Percentiles rank a stretch among this genome's conserved stretches.
Conservation (phyloP, 2,113 vertebrate genomes). For the Spermophilus dauricus region DNA sequence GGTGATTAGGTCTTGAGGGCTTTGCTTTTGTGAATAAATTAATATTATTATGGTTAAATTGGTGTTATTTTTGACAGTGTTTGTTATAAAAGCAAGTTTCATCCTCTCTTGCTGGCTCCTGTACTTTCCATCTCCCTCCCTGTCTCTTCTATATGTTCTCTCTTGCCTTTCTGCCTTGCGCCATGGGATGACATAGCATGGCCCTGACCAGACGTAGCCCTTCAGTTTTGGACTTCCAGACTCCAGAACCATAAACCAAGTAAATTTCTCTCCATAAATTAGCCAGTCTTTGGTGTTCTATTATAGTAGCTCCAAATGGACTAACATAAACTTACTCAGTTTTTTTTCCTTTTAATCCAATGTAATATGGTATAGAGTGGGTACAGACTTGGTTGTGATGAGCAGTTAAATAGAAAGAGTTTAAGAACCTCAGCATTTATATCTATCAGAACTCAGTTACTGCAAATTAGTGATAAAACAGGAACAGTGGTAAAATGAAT, state of each 20-base stretch:
- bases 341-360: neutral
- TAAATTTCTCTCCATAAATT: neutral
- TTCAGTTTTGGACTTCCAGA: neutral
- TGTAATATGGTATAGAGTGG: neutral
- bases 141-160: neutral
- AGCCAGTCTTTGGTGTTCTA: neutral
- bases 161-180: neutral
- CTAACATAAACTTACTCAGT: neutral
- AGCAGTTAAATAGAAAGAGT: neutral
- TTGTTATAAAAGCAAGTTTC: neutral
- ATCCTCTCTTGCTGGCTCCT: neutral
- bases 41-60: neutral
- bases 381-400: neutral
- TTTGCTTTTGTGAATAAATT: neutral
- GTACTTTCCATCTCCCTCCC: too few relatives aligned
- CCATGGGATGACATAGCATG: neutral
- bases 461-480: neutral
- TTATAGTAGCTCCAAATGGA: neutral
- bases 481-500: neutral
- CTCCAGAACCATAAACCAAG: neutral
- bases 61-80: too few relatives aligned
- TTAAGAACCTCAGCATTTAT: conserved; percentile 1
- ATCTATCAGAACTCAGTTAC: neutral
- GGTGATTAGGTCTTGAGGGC: neutral
- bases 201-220: neutral